These are phyloP conservation scores for Dryomyza anilis DNA, from an alignment of 2,888 invertebrate genomes.

Conservation along the genomic window DNA sequence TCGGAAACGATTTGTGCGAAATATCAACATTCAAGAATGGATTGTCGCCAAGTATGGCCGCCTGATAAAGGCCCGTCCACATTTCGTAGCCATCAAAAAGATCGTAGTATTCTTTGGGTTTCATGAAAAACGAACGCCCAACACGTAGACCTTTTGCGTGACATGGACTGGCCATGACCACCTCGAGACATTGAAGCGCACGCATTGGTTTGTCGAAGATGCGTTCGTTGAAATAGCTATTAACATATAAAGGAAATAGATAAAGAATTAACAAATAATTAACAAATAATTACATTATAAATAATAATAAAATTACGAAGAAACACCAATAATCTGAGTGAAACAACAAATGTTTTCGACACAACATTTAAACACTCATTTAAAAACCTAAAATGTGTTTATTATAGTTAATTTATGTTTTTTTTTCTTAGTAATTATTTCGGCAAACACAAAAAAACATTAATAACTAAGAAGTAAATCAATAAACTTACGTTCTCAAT, in stretches of 20 bases:
- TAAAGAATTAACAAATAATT: neutral
- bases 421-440: too few relatives aligned
- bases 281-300: neutral
- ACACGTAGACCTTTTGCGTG: slow-evolving; percentile 45
- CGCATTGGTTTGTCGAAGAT: slow-evolving; percentile 59
- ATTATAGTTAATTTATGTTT: too few relatives aligned
- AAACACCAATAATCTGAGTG: too few relatives aligned
- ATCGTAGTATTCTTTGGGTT: slow-evolving; percentile 55
- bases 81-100: slow-evolving; percentile 85
- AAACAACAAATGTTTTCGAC: too few relatives aligned
- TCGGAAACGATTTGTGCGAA: slow-evolving; percentile 80
- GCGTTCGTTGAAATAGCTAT: slow-evolving; percentile 49
- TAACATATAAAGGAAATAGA: slow-evolving; percentile 14
- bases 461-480: neutral
- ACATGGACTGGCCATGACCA: slow-evolving; percentile 67
- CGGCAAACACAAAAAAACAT: neutral
- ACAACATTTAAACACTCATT: too few relatives aligned
- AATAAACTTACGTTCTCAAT: slow-evolving; percentile 44
- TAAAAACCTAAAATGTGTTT: too few relatives aligned
- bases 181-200: slow-evolving; percentile 68
- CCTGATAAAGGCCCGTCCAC: slow-evolving; percentile 93
- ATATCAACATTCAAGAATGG: slow-evolving; percentile 92
- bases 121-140: slow-evolving; percentile 76
- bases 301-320: neutral
- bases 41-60: slow-evolving; percentile 86